A percentile compares a stretch with the other conserved stretches of the same genome.
These are phyloP conservation scores for Probosciger aterrimus DNA, from an alignment of 2,113 vertebrate genomes.

Conservation along the genomic window DNA sequence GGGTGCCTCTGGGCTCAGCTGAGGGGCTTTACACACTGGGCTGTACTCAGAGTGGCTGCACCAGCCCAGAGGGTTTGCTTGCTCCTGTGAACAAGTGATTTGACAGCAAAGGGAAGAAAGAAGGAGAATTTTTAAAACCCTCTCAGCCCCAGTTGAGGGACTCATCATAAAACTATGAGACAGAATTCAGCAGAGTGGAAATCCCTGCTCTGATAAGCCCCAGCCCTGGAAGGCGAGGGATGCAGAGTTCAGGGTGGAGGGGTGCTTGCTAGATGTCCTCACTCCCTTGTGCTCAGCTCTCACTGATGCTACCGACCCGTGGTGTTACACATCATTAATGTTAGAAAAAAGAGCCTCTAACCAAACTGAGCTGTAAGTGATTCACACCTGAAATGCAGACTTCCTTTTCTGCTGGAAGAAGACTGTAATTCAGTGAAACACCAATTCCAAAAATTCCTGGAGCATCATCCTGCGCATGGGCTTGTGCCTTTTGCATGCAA, in stretches of 20 bases:
- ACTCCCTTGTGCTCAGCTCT: neutral
- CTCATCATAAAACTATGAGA: neutral
- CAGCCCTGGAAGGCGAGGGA: neutral
- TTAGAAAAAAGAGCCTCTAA: neutral
- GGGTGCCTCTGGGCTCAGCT: neutral
- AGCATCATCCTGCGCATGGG: neutral
- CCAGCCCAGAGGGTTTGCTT: neutral
- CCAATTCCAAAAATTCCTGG: neutral
- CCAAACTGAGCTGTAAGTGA: neutral
- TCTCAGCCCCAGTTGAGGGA: neutral
- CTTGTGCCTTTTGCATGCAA: neutral
- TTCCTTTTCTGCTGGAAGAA: neutral
- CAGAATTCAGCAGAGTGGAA: conserved; percentile 8
- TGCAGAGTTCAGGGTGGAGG: neutral
- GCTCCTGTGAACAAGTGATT: neutral
- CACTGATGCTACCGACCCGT: neutral
- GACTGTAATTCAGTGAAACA: neutral
- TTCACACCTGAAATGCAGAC: neutral
- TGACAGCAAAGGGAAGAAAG: neutral
- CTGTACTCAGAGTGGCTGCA: accelerated
- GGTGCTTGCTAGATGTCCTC: neutral
- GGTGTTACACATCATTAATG: neutral
- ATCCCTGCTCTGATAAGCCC: neutral
- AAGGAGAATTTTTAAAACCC: neutral
- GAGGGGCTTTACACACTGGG: neutral